A percentile compares a stretch with the other conserved stretches of the same genome.
phyloP scores from a whole-genome alignment of 2,113 vertebrate genomes.

The Thymallus thymallus region DNA sequence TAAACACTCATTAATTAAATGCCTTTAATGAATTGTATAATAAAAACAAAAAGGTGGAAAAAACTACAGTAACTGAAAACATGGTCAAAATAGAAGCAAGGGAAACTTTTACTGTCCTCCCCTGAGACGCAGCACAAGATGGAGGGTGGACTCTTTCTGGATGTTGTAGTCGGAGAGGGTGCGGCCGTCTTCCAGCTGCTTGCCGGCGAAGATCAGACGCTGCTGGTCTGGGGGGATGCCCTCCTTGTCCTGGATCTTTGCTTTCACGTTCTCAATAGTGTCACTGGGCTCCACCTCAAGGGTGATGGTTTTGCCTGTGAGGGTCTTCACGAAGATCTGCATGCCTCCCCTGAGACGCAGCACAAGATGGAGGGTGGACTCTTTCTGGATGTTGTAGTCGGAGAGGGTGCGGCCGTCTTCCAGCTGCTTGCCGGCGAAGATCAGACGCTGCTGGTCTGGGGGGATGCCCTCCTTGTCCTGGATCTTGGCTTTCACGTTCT shows the following conservation, averaged over 20 bases:
- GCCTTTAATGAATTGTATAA: not conserved
- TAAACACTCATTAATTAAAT: not conserved
- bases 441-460: conserved; percentile 72
- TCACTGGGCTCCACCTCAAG: conserved; percentile 51
- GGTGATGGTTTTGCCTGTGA: conserved; percentile 39
- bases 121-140: conserved; percentile 11
- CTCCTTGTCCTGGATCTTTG: conserved; percentile 68
- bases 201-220: conserved; percentile 71
- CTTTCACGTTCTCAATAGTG: conserved; percentile 69
- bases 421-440: conserved; percentile 77
- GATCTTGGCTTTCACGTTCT: conserved; percentile 76
- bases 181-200: conserved; percentile 72
- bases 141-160: conserved; percentile 67
- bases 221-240: conserved; percentile 71
- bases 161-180: conserved; percentile 72
- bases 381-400: conserved; percentile 77
- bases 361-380: conserved; percentile 74
- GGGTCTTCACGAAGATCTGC: conserved; percentile 76
- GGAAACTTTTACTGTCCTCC: conserved; percentile 25
- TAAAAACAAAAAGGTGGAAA: not conserved
- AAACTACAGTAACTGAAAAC: not conserved
- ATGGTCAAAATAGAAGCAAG: not conserved
- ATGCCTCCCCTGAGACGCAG: conserved; percentile 71
- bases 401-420: conserved; percentile 75
- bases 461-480: conserved; percentile 75